Conservation (phyloP, 2,888 invertebrate genomes). For the Xylocampa areola region DNA sequence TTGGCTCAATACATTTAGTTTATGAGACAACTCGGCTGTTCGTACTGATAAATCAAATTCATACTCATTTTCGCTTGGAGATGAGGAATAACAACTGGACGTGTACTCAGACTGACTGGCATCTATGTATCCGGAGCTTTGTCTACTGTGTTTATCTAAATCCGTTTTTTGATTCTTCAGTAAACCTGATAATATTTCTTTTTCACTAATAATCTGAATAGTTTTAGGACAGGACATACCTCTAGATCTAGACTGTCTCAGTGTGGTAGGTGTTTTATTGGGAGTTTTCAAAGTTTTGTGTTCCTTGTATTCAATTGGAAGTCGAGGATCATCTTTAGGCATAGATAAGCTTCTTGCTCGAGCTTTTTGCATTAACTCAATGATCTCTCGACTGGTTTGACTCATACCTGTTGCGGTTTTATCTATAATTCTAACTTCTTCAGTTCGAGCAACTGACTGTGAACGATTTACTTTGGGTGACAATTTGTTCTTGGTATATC, state of each 20-base stretch:
- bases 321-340: constrained; percentile 85
- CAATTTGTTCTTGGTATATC: constrained; percentile 79
- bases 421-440: constrained; percentile 75
- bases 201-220: constrained; percentile 86
- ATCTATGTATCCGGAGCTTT: constrained; percentile 85
- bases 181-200: constrained; percentile 88
- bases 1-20: constrained; percentile 81
- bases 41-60: constrained; percentile 85
- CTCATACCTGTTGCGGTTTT: constrained; percentile 83
- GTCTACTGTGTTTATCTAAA: constrained; percentile 76
- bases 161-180: constrained; percentile 77
- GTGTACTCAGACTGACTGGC: constrained; percentile 88
- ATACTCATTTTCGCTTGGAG: constrained; percentile 87
- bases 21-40: constrained; percentile 84
- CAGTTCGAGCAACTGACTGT: constrained; percentile 88
- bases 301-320: constrained; percentile 77
- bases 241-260: constrained; percentile 75
- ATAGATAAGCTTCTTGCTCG: constrained; percentile 86
- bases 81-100: constrained; percentile 87
- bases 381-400: constrained; percentile 85
- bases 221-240: constrained; percentile 88
- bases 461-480: constrained; percentile 88
- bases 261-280: constrained; percentile 80
- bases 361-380: constrained; percentile 86
- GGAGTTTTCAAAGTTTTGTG: constrained; percentile 89